A percentile compares a stretch with the other conserved stretches of the same genome.
Evolutionary conservation across 2,888 invertebrate species (phyloP).

Genomic region (Chrysodeixis includens): DNA sequence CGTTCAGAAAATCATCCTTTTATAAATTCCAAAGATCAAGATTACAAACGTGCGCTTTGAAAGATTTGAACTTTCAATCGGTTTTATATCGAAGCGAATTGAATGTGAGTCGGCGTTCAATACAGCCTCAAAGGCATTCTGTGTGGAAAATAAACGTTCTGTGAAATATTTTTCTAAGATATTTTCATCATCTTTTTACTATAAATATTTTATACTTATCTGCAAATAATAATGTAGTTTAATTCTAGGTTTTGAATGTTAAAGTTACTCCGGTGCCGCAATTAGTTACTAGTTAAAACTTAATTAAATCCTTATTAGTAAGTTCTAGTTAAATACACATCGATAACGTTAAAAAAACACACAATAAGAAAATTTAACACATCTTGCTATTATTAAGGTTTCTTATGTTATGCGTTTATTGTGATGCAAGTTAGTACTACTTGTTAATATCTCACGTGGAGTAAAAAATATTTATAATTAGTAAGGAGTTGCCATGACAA

Average conservation of each 20-base stretch:
- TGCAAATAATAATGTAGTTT: neutral
- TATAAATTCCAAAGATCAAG: conserved; percentile 47
- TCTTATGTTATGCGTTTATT: conserved; percentile 59
- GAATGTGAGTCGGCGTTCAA: conserved; percentile 15
- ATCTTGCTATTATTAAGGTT: conserved; percentile 52
- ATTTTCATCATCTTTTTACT: neutral
- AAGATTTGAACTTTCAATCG: conserved; percentile 7
- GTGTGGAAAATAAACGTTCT: conserved; percentile 17
- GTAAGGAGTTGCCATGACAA: neutral
- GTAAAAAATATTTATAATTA: conserved; percentile 33
- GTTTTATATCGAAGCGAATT: conserved; percentile 25
- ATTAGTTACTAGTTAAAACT: conserved; percentile 3
- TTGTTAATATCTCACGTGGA: conserved; percentile 46
- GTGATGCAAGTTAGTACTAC: conserved; percentile 63
- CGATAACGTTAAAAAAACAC: conserved; percentile 57
- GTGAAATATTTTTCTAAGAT: neutral
- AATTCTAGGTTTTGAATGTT: neutral
- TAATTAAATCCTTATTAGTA: conserved; percentile 28
- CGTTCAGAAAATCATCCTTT: conserved; percentile 7
- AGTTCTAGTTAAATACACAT: conserved; percentile 60
- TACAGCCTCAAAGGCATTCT: conserved; percentile 16
- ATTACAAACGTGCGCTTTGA: conserved; percentile 37
- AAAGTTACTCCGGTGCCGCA: conserved; percentile 37
- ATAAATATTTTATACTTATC: neutral
- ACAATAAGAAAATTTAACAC: conserved; percentile 53